These are phyloP conservation scores for Thunnus albacares DNA, from an alignment of 2,797 vertebrate genomes.

Conservation along the genomic window DNA sequence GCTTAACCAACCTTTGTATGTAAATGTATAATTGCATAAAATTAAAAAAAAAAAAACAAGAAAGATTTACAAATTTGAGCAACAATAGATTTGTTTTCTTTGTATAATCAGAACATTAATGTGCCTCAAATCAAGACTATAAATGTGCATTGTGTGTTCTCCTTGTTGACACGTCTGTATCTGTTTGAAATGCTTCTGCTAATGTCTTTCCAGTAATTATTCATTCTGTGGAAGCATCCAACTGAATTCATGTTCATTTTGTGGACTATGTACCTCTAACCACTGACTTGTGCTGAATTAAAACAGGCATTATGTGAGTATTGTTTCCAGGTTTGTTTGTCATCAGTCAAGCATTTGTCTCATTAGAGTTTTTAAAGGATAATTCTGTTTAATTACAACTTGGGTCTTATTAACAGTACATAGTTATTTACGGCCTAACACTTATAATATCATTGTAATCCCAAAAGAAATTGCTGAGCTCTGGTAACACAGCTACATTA, in stretches of 20 bases:
- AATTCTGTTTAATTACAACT: background rate
- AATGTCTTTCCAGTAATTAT: background rate
- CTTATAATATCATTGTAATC: too few species aligned
- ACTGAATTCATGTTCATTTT: slow-evolving; percentile 8
- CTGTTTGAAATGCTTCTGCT: background rate
- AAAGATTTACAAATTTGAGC: slow-evolving; percentile 5
- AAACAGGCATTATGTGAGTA: background rate
- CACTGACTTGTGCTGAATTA: background rate
- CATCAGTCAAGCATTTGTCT: background rate
- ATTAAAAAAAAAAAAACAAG: background rate
- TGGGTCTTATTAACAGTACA: too few species aligned
- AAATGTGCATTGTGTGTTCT: too few species aligned
- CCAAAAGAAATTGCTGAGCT: too few species aligned
- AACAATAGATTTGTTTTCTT: background rate
- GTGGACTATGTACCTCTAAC: background rate
- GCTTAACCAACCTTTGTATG: background rate
- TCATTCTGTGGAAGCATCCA: slow-evolving; percentile 12
- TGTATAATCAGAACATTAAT: background rate
- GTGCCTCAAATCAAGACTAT: background rate
- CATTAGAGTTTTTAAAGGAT: background rate
- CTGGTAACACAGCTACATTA: too few species aligned
- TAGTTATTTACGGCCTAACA: too few species aligned
- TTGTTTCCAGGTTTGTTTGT: background rate
- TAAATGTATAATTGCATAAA: slow-evolving; percentile 2
- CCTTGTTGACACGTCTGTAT: background rate